A percentile compares a stretch with the other conserved stretches of the same genome.
Conservation (phyloP, 37 sponge, comb jelly and placozoan genomes). For the Petrosia ficiformis region DNA sequence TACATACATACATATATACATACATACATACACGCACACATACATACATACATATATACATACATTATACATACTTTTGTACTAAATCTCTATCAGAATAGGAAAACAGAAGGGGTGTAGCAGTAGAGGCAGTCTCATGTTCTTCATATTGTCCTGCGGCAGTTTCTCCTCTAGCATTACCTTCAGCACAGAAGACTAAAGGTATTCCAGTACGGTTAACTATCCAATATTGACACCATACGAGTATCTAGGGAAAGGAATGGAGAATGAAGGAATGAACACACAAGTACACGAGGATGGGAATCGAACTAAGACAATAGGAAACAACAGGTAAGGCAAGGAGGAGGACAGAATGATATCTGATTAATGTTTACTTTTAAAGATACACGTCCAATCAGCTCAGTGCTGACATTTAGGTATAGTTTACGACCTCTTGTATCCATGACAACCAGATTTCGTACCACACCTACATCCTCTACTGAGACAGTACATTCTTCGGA, state of each 20-base stretch:
- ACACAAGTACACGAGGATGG: no score
- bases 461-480: conserved; percentile 24
- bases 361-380: no score
- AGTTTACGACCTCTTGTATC: conserved; percentile 20
- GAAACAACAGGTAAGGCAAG: no score
- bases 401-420: conserved; percentile 37
- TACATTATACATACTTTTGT: conserved; percentile 47
- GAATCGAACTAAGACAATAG: no score
- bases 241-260: conserved; percentile 40
- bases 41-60: no score
- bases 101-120: conserved; percentile 83
- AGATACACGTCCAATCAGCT: conserved; percentile 30
- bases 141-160: conserved; percentile 76
- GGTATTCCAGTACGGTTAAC: conserved; percentile 83
- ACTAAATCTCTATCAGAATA: conserved; percentile 61
- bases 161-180: conserved; percentile 26
- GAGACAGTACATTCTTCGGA: conserved; percentile 42
- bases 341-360: no score
- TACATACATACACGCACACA: no score
- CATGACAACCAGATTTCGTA: conserved; percentile 21
- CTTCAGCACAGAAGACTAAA: conserved; percentile 79
- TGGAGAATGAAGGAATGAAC: no score
- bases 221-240: conserved; percentile 84
- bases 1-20: no score
- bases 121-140: conserved; percentile 76